Percentiles rank a stretch among this genome's conserved stretches.
These are phyloP conservation scores for Morus bassanus DNA, from an alignment of 2,797 vertebrate species.

Conservation along the genomic window DNA sequence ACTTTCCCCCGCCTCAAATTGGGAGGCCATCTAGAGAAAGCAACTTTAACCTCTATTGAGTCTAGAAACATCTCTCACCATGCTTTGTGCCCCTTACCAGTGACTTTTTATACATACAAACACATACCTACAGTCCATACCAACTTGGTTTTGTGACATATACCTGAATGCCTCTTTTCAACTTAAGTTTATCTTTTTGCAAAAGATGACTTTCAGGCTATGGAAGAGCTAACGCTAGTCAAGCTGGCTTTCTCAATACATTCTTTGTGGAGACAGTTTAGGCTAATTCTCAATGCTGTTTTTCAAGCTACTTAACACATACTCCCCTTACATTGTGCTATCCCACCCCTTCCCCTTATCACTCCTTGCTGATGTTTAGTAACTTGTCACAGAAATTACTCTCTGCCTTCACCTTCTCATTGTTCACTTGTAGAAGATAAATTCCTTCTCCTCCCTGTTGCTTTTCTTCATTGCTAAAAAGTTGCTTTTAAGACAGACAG, in stretches of 20 bases:
- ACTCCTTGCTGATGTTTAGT: background rate
- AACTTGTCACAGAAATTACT: background rate
- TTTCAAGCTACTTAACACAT: background rate
- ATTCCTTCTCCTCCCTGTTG: background rate
- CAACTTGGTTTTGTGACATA: background rate
- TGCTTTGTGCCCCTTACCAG: background rate
- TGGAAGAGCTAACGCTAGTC: background rate
- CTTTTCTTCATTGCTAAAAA: background rate
- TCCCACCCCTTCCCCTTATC: background rate
- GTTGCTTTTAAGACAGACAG: background rate
- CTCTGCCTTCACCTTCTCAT: background rate
- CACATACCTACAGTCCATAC: background rate
- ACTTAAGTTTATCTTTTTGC: background rate
- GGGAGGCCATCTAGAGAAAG: background rate
- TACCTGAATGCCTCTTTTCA: background rate
- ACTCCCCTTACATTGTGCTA: rapidly evolving
- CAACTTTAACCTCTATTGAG: background rate
- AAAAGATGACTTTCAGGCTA: background rate
- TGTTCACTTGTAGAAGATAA: background rate
- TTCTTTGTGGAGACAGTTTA: background rate
- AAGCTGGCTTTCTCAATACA: background rate
- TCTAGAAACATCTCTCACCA: background rate
- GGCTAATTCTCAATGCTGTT: background rate
- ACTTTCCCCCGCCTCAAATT: rapidly evolving
- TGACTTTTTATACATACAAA: background rate